phyloP scores from a whole-genome alignment of 2,888 invertebrate genomes.

The Pterostichus niger region DNA sequence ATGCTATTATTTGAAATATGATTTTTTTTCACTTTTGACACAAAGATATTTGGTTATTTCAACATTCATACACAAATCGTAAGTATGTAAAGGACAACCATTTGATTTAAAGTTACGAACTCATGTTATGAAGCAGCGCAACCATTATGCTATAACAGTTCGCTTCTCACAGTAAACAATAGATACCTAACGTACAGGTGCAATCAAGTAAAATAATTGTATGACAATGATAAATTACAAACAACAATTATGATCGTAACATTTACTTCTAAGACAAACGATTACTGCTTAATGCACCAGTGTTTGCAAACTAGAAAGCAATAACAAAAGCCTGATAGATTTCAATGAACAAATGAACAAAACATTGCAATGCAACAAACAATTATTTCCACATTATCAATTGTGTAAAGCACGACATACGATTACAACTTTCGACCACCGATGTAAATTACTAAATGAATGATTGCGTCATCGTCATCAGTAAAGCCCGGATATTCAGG shows the following conservation, averaged over 20 bases:
- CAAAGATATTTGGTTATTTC: too few relatives aligned
- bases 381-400: slow-evolving; percentile 60
- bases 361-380: slow-evolving; percentile 14
- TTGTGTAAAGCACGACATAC: slow-evolving; percentile 45
- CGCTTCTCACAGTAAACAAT: neutral
- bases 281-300: slow-evolving; percentile 12
- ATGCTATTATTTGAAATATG: too few relatives aligned
- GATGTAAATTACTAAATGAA: slow-evolving; percentile 37
- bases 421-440: slow-evolving; percentile 25
- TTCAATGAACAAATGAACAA: slow-evolving; percentile 38
- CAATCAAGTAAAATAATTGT: neutral
- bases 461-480: slow-evolving; percentile 12
- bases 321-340: slow-evolving; percentile 30
- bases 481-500: too few relatives aligned
- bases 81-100: too few relatives aligned
- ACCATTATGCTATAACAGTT: too few relatives aligned
- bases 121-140: too few relatives aligned
- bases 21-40: too few relatives aligned
- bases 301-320: slow-evolving; percentile 29
- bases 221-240: slow-evolving; percentile 46
- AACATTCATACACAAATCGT: too few relatives aligned
- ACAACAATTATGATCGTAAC: slow-evolving; percentile 44
- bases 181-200: neutral
- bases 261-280: slow-evolving; percentile 48
- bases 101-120: too few relatives aligned